Conservation (phyloP, 2,888 invertebrate genomes). For the Bellardia bayeri region DNA sequence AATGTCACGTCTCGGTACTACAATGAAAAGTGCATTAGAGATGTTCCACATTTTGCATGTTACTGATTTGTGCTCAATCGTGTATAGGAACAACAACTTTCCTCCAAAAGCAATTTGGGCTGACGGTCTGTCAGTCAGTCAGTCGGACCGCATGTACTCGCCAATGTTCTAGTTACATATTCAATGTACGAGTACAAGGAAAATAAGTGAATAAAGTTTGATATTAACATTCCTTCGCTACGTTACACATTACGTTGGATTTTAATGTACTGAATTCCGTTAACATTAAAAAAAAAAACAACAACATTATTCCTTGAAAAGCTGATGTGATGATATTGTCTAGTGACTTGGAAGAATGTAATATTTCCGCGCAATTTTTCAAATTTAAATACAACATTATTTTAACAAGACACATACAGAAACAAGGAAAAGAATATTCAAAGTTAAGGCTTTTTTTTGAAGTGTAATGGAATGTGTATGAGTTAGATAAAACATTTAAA, state of each 20-base stretch:
- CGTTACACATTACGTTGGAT: slow-evolving; percentile 14
- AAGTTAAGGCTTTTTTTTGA: not conserved
- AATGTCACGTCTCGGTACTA: slow-evolving; percentile 47
- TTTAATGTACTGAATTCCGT: slow-evolving; percentile 26
- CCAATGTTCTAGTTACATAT: not conserved
- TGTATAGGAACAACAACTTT: not conserved
- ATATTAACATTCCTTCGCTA: not conserved
- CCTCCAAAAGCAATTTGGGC: not conserved
- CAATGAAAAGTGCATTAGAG: slow-evolving; percentile 38
- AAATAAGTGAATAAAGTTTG: not conserved
- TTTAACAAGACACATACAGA: not conserved
- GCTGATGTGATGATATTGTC: slow-evolving; percentile 42
- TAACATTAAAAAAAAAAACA: not conserved
- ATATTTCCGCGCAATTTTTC: slow-evolving; percentile 28
- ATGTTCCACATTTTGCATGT: not conserved
- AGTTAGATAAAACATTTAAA: not conserved
- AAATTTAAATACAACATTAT: not conserved
- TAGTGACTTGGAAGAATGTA: slow-evolving; percentile 40
- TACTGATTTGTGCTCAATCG: not conserved
- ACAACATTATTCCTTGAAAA: not conserved
- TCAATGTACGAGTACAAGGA: not conserved
- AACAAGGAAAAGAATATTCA: not conserved
- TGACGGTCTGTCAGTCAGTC: not conserved
- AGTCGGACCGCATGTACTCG: not conserved
- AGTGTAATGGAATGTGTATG: not conserved